phyloP scores from a whole-genome alignment of 2,888 invertebrate genomes.

The Drosophila koepferae region DNA sequence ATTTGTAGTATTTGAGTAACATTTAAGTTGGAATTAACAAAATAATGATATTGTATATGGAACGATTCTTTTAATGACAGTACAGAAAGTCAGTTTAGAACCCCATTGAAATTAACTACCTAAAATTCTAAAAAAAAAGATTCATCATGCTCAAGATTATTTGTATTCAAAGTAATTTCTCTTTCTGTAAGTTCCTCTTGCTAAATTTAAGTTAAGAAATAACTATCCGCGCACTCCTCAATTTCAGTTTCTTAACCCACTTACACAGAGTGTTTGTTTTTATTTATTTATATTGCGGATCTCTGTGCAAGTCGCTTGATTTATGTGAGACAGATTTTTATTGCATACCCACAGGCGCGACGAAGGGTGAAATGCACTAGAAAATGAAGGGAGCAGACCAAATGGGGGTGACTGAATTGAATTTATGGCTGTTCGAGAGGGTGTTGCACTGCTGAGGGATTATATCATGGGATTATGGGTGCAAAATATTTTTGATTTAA shows the following conservation, averaged over 20 bases:
- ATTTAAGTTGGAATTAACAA: background rate
- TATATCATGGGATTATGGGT: slow-evolving; percentile 54
- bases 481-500: slow-evolving; percentile 41
- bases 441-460: slow-evolving; percentile 50
- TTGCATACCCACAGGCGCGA: slow-evolving; percentile 65
- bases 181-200: background rate
- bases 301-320: slow-evolving; percentile 54
- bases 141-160: background rate
- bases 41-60: background rate
- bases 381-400: slow-evolving; percentile 22
- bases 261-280: slow-evolving; percentile 17
- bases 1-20: background rate
- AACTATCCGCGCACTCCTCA: background rate
- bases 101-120: background rate
- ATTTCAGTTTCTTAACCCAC: slow-evolving; percentile 60
- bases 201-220: background rate
- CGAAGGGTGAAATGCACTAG: slow-evolving; percentile 50
- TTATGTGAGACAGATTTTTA: slow-evolving; percentile 72
- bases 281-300: slow-evolving; percentile 37
- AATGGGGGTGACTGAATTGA: slow-evolving; percentile 69
- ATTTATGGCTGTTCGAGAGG: slow-evolving; percentile 55
- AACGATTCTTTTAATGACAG: background rate
- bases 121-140: background rate
- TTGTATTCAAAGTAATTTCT: background rate
- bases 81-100: background rate